Conservation (phyloP, 2,888 invertebrate species). For the Xanthostigma xanthostigma region DNA sequence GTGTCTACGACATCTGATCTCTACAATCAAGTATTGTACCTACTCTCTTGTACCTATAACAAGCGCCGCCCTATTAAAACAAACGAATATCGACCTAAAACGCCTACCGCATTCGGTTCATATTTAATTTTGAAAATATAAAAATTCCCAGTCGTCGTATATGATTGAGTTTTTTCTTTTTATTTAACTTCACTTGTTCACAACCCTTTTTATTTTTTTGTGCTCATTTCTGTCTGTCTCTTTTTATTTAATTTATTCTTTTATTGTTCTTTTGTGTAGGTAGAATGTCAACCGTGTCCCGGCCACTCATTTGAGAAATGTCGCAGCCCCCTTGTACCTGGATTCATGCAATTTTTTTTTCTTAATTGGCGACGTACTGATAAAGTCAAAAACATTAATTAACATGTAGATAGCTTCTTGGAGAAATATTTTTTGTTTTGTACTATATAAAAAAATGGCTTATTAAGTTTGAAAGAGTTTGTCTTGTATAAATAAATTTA, state of each 20-base stretch:
- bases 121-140: not conserved
- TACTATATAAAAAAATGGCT: too few species aligned
- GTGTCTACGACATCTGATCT: constrained; percentile 11
- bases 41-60: too few species aligned
- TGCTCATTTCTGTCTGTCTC: not conserved
- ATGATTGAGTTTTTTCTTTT: constrained; percentile 5
- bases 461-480: too few species aligned
- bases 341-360: constrained; percentile 1
- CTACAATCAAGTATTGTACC: constrained; percentile 7
- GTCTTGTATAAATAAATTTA: too few species aligned
- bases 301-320: not conserved
- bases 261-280: constrained; percentile 8
- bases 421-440: not conserved
- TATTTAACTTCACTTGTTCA: constrained; percentile 4
- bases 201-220: constrained; percentile 1
- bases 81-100: not conserved
- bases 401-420: constrained; percentile 1
- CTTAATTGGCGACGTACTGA: constrained; percentile 6
- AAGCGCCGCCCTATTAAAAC: too few species aligned
- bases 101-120: not conserved
- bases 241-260: constrained; percentile 8
- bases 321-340: too few species aligned
- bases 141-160: not conserved
- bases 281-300: constrained; percentile 3
- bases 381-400: constrained; percentile 8